Conservation (phyloP, 2,888 invertebrate species). For the Graphium colonna region DNA sequence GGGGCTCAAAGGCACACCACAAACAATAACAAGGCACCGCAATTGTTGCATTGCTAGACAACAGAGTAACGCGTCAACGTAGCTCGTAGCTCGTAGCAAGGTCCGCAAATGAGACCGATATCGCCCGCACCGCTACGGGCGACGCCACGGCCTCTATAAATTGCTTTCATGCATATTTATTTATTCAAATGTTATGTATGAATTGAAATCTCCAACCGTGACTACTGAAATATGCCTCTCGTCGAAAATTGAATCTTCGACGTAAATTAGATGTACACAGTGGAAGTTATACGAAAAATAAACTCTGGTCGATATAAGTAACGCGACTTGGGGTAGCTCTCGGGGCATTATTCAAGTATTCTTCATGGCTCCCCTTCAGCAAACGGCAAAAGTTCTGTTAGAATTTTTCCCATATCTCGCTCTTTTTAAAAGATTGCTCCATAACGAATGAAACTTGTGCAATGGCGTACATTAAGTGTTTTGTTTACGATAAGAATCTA, state of each 20-base stretch:
- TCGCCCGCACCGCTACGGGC: conserved; percentile 52
- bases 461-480: conserved; percentile 37
- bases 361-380: conserved; percentile 41
- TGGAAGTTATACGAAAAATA: conserved; percentile 34
- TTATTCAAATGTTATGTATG: conserved; percentile 78
- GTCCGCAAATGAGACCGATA: conserved; percentile 72
- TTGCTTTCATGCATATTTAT: conserved; percentile 80
- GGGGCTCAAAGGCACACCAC: conserved; percentile 15
- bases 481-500: conserved; percentile 32
- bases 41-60: conserved; percentile 37
- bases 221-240: conserved; percentile 71
- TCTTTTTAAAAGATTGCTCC: conserved; percentile 48
- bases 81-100: conserved; percentile 46
- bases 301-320: conserved; percentile 37
- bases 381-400: conserved; percentile 35
- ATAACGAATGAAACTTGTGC: conserved; percentile 56
- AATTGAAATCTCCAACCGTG: conserved; percentile 72
- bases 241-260: conserved; percentile 70
- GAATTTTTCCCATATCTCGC: conserved; percentile 49
- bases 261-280: conserved; percentile 62
- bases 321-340: conserved; percentile 37
- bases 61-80: conserved; percentile 26
- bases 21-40: conserved; percentile 21
- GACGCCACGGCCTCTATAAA: conserved; percentile 65
- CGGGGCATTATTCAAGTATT: conserved; percentile 41